Percentiles rank a stretch among this genome's conserved stretches.
Conservation (phyloP, 2,797 vertebrate species). For the Sebastes reedi region DNA sequence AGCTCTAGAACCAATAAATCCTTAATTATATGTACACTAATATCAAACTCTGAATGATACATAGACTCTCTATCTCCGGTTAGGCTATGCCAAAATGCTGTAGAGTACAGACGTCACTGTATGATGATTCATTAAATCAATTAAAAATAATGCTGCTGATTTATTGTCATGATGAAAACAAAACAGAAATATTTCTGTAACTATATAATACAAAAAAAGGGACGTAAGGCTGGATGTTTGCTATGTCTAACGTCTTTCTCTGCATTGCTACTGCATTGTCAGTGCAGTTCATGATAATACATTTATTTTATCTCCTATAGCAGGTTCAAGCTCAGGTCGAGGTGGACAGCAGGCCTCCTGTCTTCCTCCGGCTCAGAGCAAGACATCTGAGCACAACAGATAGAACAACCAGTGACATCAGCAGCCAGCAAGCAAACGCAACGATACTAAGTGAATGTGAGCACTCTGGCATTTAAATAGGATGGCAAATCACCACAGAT, state of each 20-base stretch:
- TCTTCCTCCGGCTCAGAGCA: neutral
- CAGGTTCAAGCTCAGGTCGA: neutral
- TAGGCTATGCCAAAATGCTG: too few species aligned
- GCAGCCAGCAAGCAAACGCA: neutral
- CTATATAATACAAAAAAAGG: neutral
- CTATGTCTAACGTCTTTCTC: neutral
- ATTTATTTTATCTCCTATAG: neutral
- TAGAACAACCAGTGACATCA: neutral
- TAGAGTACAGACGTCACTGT: too few species aligned
- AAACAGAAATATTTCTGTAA: neutral
- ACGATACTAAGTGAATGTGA: neutral
- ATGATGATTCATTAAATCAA: neutral
- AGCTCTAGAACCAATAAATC: too few species aligned
- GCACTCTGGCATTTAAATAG: neutral
- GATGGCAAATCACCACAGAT: neutral
- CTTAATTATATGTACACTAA: too few species aligned
- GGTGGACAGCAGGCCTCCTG: neutral
- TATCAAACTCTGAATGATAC: neutral
- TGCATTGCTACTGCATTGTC: neutral
- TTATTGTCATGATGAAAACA: neutral
- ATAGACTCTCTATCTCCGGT: too few species aligned
- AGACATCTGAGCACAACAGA: conserved; percentile 1
- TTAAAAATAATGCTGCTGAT: neutral
- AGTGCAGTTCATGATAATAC: neutral
- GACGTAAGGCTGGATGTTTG: neutral